Conservation (phyloP, 92 coral and sea anemone species). For the Phenganax marumi region DNA sequence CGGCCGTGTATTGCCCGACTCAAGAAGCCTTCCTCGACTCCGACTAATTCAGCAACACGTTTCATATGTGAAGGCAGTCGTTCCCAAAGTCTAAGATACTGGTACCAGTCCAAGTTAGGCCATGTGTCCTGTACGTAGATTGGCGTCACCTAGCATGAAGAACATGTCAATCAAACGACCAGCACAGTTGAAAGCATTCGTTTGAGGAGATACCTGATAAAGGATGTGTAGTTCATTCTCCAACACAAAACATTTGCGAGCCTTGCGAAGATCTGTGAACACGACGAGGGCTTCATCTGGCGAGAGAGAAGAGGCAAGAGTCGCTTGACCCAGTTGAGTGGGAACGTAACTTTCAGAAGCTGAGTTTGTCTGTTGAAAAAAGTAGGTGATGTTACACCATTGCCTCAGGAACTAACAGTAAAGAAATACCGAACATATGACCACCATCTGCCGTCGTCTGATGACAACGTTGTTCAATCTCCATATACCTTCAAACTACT, state of each 20-base stretch:
- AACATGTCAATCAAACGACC: background rate
- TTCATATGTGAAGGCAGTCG: slow-evolving; percentile 96
- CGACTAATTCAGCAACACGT: slow-evolving; percentile 91
- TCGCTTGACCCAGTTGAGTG: slow-evolving; percentile 93
- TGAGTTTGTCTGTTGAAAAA: slow-evolving; percentile 27
- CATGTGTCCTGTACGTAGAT: slow-evolving; percentile 90
- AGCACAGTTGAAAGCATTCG: background rate
- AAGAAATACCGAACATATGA: too few species aligned
- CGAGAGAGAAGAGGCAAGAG: slow-evolving; percentile 89
- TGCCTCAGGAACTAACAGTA: background rate
- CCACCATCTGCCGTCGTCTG: background rate
- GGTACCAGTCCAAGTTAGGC: slow-evolving; percentile 98
- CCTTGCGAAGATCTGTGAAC: slow-evolving; percentile 90
- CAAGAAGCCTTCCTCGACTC: slow-evolving; percentile 77
- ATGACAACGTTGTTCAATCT: background rate
- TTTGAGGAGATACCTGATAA: slow-evolving; percentile 68
- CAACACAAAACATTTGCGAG: slow-evolving; percentile 94
- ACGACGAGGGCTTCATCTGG: slow-evolving; percentile 94
- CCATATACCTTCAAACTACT: background rate
- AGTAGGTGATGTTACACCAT: background rate
- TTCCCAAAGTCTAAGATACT: slow-evolving; percentile 92
- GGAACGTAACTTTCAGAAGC: slow-evolving; percentile 71
- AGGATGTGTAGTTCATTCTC: slow-evolving; percentile 92
- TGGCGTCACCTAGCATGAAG: slow-evolving; percentile 75
- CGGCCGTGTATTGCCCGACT: slow-evolving; percentile 87